Evolutionary conservation across 2,797 vertebrate species (phyloP), one percentile per base, ranked within the genome.

Genomic region (Pseudomugil gertrudae): DNA sequence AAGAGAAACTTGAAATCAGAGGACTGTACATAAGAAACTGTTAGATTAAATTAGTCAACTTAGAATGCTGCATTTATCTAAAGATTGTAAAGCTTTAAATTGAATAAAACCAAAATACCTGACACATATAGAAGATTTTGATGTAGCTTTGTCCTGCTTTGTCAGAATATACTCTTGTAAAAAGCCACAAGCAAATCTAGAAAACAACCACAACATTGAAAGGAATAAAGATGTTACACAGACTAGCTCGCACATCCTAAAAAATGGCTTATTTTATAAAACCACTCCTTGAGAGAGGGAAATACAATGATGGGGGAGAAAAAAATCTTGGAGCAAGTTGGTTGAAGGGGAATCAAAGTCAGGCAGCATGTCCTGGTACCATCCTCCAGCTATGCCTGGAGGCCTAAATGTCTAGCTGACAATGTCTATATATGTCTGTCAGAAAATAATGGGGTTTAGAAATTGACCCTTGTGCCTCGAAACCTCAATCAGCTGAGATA

Each of bases 371-470:
- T 80, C 78, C 77, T 78, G 67, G 75, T 80, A 72, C 57, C 82
- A 69, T 88, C 88, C 83, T 85, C 58, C 60, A 86, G 91, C 83
- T 74, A 87, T 65, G 90, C 90, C 87, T 81, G 80, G 73, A 88
- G 90, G 85, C 81, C 71, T 78, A 63, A 80, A 82, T 89, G 88
- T 90, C 84, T 85, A 38, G 69, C 88, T 90, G 87, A 87, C 90
- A 88, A 62, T 75, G 84, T 87, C 89, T 89, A 81, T 90, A 87
- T 30, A 63, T 70, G 67, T 90, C 84, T 66, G 57, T 89, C 90
- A 86, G 75, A 89, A 89, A 90, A 89, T 89, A 89, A 90, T 90
- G 87, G 86, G 84, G 80, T 89, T 87, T 78, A 76, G 75, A 89
- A 83, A 84, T 88, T 85, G 78, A 84, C 78, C 77, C 69, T 58